phyloP scores from a whole-genome alignment of 1,140 invertebrate genomes.

The Penaeus chinensis region DNA sequence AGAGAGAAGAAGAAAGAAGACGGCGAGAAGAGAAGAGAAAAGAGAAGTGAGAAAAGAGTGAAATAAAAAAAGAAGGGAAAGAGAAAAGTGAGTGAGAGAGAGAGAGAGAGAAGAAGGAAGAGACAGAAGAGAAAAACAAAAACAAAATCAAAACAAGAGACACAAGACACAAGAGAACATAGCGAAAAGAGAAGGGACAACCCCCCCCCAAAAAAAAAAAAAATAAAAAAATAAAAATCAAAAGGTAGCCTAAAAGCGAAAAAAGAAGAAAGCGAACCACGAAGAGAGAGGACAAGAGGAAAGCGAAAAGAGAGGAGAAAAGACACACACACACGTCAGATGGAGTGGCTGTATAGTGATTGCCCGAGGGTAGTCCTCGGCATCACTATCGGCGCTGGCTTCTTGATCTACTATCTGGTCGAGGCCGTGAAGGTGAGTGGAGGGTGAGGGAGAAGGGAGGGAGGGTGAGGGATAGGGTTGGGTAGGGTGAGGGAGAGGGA shows the following conservation, averaged over 20 bases:
- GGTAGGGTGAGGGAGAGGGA: no score
- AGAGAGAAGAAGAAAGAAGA: not conserved
- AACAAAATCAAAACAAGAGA: no score
- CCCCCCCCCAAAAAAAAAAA: no score
- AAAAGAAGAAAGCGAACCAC: no score
- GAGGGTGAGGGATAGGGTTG: not conserved
- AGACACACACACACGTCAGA: not conserved
- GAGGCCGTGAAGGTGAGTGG: constrained; percentile 7
- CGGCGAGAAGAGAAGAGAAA: not conserved
- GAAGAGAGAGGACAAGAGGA: no score
- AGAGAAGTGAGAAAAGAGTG: not conserved
- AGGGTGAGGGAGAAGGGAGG: not conserved
- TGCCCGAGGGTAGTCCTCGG: not conserved
- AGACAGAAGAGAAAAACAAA: no score
- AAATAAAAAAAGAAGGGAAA: not conserved
- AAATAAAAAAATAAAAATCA: no score
- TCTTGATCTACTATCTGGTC: constrained; percentile 4
- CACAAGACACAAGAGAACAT: no score
- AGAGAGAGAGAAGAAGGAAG: no score
- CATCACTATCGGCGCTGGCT: not conserved
- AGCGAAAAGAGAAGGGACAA: no score
- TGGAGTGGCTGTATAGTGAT: not conserved
- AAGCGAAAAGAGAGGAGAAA: no score
- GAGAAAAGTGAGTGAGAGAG: not conserved
- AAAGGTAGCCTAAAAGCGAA: no score